These are phyloP conservation scores for Latheticus oryzae DNA, from an alignment of 2,888 invertebrate species.

Conservation along the genomic window DNA sequence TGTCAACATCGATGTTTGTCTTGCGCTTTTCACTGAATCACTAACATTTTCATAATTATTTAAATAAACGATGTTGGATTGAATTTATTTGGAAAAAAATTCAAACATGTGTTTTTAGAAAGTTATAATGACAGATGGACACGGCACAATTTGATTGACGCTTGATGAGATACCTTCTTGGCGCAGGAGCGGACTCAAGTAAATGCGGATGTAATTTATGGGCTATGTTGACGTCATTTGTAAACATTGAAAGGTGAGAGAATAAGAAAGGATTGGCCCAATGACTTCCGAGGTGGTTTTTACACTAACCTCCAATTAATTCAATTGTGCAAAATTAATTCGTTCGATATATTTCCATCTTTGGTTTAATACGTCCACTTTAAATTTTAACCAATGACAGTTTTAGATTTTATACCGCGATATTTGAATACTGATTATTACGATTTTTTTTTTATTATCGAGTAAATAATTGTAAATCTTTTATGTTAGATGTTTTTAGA, in stretches of 20 bases:
- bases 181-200: conserved; percentile 39
- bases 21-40: conserved; percentile 48
- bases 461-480: too few relatives aligned
- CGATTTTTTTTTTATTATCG: too few relatives aligned
- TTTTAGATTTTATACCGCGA: too few relatives aligned
- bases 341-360: too few relatives aligned
- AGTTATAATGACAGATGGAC: conserved; percentile 38
- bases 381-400: too few relatives aligned
- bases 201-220: conserved; percentile 25
- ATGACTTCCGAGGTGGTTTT: conserved; percentile 27
- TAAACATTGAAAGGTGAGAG: not conserved
- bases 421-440: too few relatives aligned
- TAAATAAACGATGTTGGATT: conserved; percentile 8
- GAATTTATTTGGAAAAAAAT: conserved; percentile 44
- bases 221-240: conserved; percentile 22
- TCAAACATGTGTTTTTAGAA: conserved; percentile 48
- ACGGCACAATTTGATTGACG: conserved; percentile 48
- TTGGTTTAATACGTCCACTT: too few relatives aligned
- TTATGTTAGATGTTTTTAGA: too few relatives aligned
- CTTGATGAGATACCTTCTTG: conserved; percentile 46
- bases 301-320: too few relatives aligned
- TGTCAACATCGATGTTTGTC: conserved; percentile 60
- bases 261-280: conserved; percentile 5
- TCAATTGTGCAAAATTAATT: too few relatives aligned
- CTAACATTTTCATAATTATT: conserved; percentile 36